These are phyloP conservation scores for Aptenodytes patagonicus DNA, from an alignment of 2,113 vertebrate genomes.

Conservation along the genomic window DNA sequence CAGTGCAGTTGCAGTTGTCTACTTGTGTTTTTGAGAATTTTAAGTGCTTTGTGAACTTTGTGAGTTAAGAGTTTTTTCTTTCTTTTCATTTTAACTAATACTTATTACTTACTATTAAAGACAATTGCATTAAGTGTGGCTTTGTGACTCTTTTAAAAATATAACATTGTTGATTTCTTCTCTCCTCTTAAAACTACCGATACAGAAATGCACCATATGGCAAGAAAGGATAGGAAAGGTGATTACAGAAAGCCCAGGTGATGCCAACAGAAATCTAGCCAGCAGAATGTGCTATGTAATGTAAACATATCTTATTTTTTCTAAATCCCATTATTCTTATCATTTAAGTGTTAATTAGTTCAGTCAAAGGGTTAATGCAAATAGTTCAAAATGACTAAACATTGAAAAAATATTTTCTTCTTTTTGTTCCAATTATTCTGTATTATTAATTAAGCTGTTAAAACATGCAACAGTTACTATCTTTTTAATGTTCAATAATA, in stretches of 20 bases:
- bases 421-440: slow-evolving; percentile 54
- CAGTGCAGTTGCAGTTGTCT: not conserved
- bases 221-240: not conserved
- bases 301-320: not conserved
- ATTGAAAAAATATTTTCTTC: slow-evolving; percentile 21
- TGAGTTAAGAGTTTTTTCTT: not conserved
- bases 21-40: not conserved
- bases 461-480: slow-evolving; percentile 53
- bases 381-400: slow-evolving; percentile 38
- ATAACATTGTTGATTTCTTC: not conserved
- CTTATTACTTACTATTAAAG: not conserved
- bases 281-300: not conserved
- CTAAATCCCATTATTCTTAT: not conserved
- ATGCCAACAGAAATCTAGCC: not conserved
- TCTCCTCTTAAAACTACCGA: not conserved
- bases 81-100: not conserved
- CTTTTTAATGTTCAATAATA: slow-evolving; percentile 66
- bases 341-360: not conserved
- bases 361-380: slow-evolving; percentile 47
- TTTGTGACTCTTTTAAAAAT: not conserved
- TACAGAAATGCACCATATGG: not conserved
- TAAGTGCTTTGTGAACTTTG: not conserved
- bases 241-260: slow-evolving; percentile 4
- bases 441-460: slow-evolving; percentile 61
- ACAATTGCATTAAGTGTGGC: not conserved